phyloP scores from a whole-genome alignment of 30 jellyfish, hydroid and myxozoan genomes.

The Hydractinia echinata region DNA sequence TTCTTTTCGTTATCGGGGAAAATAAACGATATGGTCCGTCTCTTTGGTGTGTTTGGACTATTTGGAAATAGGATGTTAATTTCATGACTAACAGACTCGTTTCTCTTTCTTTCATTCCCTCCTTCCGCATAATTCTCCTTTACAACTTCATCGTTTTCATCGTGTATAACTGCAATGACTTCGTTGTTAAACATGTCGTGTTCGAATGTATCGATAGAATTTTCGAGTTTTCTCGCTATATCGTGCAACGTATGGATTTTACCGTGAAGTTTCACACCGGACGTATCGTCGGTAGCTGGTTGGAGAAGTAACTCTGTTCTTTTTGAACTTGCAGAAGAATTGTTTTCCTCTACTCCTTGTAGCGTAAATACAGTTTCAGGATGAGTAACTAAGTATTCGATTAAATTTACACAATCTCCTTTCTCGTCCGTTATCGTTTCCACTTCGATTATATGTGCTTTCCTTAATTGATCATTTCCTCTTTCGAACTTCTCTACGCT shows the following conservation, averaged over 20 bases:
- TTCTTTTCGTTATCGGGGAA: constrained; percentile 1
- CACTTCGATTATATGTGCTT: not conserved
- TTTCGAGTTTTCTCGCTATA: too few relatives aligned
- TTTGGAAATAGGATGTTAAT: constrained; percentile 11
- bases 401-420: not conserved
- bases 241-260: too few relatives aligned
- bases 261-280: too few relatives aligned
- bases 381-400: not conserved
- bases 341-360: not conserved
- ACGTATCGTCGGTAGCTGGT: too few relatives aligned
- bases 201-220: too few relatives aligned
- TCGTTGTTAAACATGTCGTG: not conserved
- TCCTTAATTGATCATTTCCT: not conserved
- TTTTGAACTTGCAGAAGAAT: too few relatives aligned
- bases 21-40: not conserved
- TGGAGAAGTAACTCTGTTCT: too few relatives aligned
- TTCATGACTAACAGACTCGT: not conserved
- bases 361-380: not conserved
- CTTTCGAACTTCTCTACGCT: not conserved
- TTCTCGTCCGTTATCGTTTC: not conserved
- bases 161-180: not conserved
- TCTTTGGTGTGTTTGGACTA: not conserved
- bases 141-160: not conserved
- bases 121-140: not conserved
- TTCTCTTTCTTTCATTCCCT: not conserved